Conservation (phyloP, 2,888 invertebrate genomes). For the Melanophora roralis region DNA sequence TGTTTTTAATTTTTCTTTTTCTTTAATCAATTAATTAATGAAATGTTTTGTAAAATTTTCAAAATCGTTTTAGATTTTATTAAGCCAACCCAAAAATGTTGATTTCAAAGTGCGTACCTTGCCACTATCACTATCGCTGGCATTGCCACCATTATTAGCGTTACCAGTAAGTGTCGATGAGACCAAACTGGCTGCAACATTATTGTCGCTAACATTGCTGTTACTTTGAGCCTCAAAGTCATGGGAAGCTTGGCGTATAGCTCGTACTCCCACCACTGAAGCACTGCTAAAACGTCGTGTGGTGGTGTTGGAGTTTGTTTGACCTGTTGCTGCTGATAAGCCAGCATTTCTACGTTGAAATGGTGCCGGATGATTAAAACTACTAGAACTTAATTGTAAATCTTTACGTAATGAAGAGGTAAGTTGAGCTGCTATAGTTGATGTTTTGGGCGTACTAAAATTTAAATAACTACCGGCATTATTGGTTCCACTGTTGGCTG, state of each 20-base stretch:
- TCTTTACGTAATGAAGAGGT: slow-evolving; percentile 72
- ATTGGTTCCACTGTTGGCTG: slow-evolving; percentile 36
- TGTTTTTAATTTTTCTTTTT: not conserved
- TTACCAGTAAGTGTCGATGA: slow-evolving; percentile 62
- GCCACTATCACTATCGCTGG: slow-evolving; percentile 75
- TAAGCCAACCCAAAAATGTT: slow-evolving; percentile 77
- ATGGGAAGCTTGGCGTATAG: slow-evolving; percentile 59
- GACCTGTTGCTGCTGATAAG: slow-evolving; percentile 18
- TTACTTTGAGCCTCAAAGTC: slow-evolving; percentile 45
- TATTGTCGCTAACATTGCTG: slow-evolving; percentile 54
- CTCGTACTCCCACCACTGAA: slow-evolving; percentile 66
- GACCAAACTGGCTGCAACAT: slow-evolving; percentile 63
- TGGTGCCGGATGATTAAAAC: slow-evolving; percentile 62
- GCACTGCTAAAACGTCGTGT: slow-evolving; percentile 72
- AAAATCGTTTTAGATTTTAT: slow-evolving; percentile 71
- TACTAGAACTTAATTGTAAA: slow-evolving; percentile 68
- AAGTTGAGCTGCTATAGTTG: slow-evolving; percentile 69
- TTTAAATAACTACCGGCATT: slow-evolving; percentile 60
- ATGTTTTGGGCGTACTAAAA: slow-evolving; percentile 65
- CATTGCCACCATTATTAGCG: slow-evolving; percentile 58
- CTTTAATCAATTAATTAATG: slow-evolving; percentile 35
- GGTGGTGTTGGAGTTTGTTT: slow-evolving; percentile 57
- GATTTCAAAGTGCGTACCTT: slow-evolving; percentile 78
- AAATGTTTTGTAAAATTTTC: not conserved
- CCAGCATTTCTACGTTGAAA: slow-evolving; percentile 52